phyloP scores from a whole-genome alignment of 37 sponge, comb jelly and placozoan species.

The Hormiphora californensis region DNA sequence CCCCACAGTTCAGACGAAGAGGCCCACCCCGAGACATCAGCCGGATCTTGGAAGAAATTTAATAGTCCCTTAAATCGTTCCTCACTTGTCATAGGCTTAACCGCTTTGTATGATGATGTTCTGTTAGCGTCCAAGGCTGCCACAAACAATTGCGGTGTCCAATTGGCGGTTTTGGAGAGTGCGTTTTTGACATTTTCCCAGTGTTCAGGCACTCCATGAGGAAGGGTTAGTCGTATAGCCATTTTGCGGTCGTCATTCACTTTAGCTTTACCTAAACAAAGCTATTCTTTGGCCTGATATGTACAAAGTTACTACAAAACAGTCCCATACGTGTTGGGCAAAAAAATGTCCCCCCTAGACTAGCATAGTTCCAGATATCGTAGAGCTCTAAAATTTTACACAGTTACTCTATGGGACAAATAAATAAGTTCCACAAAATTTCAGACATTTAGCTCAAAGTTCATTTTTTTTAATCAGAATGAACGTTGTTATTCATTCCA shows the following conservation, averaged over 20 bases:
- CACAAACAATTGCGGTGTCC: neutral
- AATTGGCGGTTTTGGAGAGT: neutral
- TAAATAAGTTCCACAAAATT: too few relatives aligned
- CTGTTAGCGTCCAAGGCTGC: neutral
- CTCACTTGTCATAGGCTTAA: neutral
- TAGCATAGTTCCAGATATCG: too few relatives aligned
- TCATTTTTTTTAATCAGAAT: too few relatives aligned
- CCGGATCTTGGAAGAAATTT: neutral
- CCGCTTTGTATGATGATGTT: neutral
- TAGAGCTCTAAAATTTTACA: too few relatives aligned
- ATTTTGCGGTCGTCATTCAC: neutral
- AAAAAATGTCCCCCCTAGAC: too few relatives aligned
- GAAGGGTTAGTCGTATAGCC: neutral
- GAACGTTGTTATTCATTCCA: too few relatives aligned
- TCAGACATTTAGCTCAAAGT: too few relatives aligned
- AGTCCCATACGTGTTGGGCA: too few relatives aligned
- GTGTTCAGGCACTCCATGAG: neutral
- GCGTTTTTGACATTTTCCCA: neutral
- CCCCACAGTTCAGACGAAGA: conserved; percentile 20
- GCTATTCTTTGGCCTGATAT: too few relatives aligned
- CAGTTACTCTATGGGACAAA: too few relatives aligned
- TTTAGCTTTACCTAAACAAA: too few relatives aligned
- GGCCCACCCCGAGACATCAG: neutral
- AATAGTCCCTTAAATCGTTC: neutral
- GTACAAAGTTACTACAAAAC: too few relatives aligned